Base-by-base conservation (phyloP, 2,888 invertebrate species). In the Ophion slaviceki region DNA sequence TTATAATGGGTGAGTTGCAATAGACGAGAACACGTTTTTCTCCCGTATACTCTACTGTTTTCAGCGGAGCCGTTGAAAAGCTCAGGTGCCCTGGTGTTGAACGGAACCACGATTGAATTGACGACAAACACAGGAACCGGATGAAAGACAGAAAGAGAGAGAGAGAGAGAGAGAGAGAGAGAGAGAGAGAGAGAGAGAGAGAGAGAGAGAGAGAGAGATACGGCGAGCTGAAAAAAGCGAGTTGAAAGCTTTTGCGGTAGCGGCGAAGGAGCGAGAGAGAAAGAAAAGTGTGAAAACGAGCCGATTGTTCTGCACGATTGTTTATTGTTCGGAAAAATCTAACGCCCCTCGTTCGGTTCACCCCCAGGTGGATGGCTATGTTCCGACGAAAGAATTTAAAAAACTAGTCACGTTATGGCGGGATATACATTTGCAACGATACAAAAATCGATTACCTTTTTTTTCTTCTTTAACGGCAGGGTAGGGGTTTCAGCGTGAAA, bases 291-390 rank as follows among this genome's bases (percentile, higher is more conserved):
- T 32, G 67, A 36, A 80, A 86, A 86, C 80, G 86, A 86, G 72
- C 59, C 59, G 72, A 83, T 86, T 80, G 79, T 83, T 76, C 75
- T 24, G 62, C 11, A 24, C 62, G 68, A 76, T 86, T 80, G 80
- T 83, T 86, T 86, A 86, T 80, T 77, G 80, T 86, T 74, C 77
- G 61, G 8, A 67, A 64, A 81, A 62, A 28, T 20, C 57, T 71
- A 28, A n/a, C 75, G 68, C 64, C 17, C 17, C 28, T n/a, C 24
- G 53, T 28, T 20, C 77, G 36, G 80, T 70, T 87, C 86, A 74
- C 71, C 40, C 45, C 71, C 64, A 62, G 62, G 45, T 72, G 4
- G 14, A 53, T 17, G 14, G 53, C 5, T 17, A 53, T 53, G 2
- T 53, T 3, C 53, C 53, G 17, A 53, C 0, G 5, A 17, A 53